Percentiles rank a stretch among this genome's conserved stretches.
Evolutionary conservation across 2,888 invertebrate genomes (phyloP).

Genomic region (Anticlea derivata): DNA sequence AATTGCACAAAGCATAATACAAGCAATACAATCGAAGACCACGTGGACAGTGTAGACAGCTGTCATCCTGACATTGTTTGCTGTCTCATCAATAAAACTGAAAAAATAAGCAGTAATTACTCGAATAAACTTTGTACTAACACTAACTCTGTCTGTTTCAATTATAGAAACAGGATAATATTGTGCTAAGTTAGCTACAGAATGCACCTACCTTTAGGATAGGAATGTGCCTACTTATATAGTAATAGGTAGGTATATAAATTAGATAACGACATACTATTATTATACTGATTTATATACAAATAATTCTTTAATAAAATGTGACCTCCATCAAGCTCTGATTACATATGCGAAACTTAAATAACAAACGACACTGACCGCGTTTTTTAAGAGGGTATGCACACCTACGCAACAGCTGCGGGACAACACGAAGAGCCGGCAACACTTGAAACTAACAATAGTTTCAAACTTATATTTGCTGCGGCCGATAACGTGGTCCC

Average conservation of each 20-base stretch:
- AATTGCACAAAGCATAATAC: slow-evolving; percentile 9
- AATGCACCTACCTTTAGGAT: too few relatives aligned
- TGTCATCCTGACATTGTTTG: slow-evolving; percentile 26
- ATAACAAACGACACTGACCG: background rate
- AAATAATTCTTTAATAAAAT: too few relatives aligned
- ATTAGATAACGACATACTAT: too few relatives aligned
- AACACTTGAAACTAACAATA: background rate
- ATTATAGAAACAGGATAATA: slow-evolving; percentile 8
- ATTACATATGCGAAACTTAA: too few relatives aligned
- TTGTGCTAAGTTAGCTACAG: too few relatives aligned
- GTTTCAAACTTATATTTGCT: slow-evolving; percentile 5
- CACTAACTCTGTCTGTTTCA: background rate
- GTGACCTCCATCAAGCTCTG: background rate
- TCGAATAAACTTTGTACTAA: slow-evolving; percentile 2
- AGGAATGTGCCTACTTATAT: too few relatives aligned
- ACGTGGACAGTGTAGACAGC: slow-evolving; percentile 35
- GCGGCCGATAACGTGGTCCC: too few relatives aligned
- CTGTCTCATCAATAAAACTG: slow-evolving; percentile 1
- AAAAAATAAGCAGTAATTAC: background rate
- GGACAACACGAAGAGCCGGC: background rate
- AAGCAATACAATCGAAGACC: slow-evolving; percentile 23
- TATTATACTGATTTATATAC: too few relatives aligned
- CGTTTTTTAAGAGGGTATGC: too few relatives aligned
- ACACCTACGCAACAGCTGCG: too few relatives aligned
- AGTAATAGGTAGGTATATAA: too few relatives aligned